These are phyloP conservation scores for Camponotus pennsylvanicus DNA, from an alignment of 1,140 invertebrate species.

Conservation along the genomic window DNA sequence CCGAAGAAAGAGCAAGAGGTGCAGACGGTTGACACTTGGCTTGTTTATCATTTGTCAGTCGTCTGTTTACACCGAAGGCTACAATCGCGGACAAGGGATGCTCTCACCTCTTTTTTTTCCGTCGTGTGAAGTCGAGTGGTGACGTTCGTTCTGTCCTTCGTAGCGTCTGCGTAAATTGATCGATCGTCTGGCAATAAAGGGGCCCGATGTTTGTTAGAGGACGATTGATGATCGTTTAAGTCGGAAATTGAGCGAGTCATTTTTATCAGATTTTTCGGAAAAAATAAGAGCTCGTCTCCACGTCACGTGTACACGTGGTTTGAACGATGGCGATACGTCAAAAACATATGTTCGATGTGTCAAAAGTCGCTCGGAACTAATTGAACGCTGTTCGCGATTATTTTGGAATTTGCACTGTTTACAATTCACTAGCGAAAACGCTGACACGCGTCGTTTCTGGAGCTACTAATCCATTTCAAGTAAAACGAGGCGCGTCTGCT, in stretches of 20 bases:
- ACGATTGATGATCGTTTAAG: slow-evolving; percentile 37
- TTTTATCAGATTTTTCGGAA: slow-evolving; percentile 61
- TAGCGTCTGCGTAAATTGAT: neutral
- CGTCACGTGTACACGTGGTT: neutral
- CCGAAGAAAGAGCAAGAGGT: slow-evolving; percentile 38
- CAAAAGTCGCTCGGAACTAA: slow-evolving; percentile 17
- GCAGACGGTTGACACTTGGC: slow-evolving; percentile 21
- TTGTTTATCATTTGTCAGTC: slow-evolving; percentile 82
- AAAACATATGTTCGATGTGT: neutral
- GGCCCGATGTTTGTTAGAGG: slow-evolving; percentile 3
- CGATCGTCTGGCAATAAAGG: slow-evolving; percentile 44
- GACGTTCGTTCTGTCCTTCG: neutral
- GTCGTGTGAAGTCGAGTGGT: neutral
- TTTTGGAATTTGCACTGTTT: slow-evolving; percentile 39
- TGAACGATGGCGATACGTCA: too few relatives aligned
- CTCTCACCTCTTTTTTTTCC: slow-evolving; percentile 31
- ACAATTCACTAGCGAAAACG: slow-evolving; percentile 30
- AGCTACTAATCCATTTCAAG: slow-evolving; percentile 1
- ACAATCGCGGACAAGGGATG: slow-evolving; percentile 50
- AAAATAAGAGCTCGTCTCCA: neutral
- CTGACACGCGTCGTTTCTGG: neutral
- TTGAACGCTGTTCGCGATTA: slow-evolving; percentile 29
- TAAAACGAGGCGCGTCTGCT: slow-evolving; percentile 17
- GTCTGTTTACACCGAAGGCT: slow-evolving; percentile 78
- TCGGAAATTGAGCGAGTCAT: slow-evolving; percentile 31